phyloP scores from a whole-genome alignment of 2,888 invertebrate genomes.

The Catocala sponsa region DNA sequence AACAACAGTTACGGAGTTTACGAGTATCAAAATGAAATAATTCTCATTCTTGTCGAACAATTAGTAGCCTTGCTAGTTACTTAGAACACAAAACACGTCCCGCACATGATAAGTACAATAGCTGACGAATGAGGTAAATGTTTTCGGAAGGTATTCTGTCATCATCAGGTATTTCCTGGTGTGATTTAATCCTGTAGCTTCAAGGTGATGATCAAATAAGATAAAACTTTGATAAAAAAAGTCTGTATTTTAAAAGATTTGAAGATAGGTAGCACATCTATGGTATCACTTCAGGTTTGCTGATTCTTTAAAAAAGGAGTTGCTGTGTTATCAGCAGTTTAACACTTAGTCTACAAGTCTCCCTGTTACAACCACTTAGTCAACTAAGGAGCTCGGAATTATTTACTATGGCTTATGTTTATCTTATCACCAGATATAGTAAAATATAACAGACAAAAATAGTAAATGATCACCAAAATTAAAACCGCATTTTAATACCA shows the following conservation, averaged over 20 bases:
- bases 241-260: background rate
- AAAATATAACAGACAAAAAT: no score
- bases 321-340: no score
- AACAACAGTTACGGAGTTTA: background rate
- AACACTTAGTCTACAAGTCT: no score
- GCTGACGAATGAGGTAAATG: slow-evolving; percentile 13
- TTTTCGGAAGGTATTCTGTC: slow-evolving; percentile 1
- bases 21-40: slow-evolving; percentile 1
- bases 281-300: no score
- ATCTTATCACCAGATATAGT: no score
- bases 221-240: background rate
- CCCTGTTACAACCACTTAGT: no score
- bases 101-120: background rate
- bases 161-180: background rate
- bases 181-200: background rate
- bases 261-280: background rate
- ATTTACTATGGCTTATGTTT: no score
- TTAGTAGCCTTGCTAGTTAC: slow-evolving; percentile 9
- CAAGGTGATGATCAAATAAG: background rate
- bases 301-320: no score
- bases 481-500: no score
- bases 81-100: slow-evolving; percentile 9
- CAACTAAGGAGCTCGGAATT: no score
- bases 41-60: slow-evolving; percentile 12
- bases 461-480: no score